Evolutionary conservation across 2,113 vertebrate genomes (phyloP), one percentile per base, ranked within the genome.

Genomic region (Halcyon senegalensis): DNA sequence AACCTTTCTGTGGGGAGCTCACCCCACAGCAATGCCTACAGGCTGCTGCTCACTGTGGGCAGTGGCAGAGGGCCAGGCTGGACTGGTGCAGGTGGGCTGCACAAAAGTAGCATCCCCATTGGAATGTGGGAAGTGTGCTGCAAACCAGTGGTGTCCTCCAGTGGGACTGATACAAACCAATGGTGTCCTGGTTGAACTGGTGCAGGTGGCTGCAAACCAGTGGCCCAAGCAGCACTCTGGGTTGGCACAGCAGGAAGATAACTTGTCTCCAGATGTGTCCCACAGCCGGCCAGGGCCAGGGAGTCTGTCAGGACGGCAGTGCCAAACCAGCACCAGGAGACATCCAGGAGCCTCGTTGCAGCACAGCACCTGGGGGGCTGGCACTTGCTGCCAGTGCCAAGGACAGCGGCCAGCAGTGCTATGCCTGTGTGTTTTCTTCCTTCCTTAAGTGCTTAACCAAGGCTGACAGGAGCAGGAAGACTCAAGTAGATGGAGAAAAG

Each of bases 301-400:
- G 31, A 53, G 14, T 31, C 51, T 5, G 3, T 81, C 48, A 39
- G 69, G n/a, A 84, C 4, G 3, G 35, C 62, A 43, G 19, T 12
- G 4, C 53, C 64, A 48, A 9, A 55, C 20, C 2, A 2, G 37
- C n/a, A 77, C 20, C 1, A 2, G 44, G 64, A 66, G n/a, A 75
- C 5, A 5, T 17, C 53, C 0, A 0, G 48, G 41, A 58, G 5
- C 60, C 17, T 41, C 0, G 1, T 16, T 41, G 55, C 10, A 7
- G 18, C 80, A 50, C 46, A 39, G 3, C 0, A 0, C 21, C 33
- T 5, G 19, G 8, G 58, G 19, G 25, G 7, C 46, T 75, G 48
- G 66, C 44, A 16, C 60, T 74, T 7, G 3, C 55, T 13, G 5
- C 21, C 70, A 18, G 30, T 35, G 50, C 44, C 72, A 43, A 13